These are phyloP conservation scores for Drosophila yakuba DNA, from an alignment of 1,140 invertebrate species.

Conservation along the genomic window DNA sequence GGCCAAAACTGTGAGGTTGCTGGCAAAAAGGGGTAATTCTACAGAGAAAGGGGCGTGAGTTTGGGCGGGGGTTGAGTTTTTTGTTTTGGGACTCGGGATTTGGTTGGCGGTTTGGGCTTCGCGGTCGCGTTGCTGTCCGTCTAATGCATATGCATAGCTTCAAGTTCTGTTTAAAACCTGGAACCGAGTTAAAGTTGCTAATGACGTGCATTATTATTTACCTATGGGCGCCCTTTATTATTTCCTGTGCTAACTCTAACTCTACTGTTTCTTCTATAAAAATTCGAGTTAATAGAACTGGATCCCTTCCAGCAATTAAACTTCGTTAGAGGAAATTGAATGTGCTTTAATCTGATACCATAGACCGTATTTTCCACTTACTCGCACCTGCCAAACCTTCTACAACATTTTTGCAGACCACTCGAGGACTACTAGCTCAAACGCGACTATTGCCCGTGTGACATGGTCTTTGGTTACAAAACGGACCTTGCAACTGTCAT, in stretches of 20 bases:
- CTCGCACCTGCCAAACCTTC: neutral
- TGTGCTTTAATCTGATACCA: neutral
- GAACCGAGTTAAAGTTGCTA: neutral
- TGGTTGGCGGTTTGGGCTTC: constrained; percentile 29
- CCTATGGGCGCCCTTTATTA: too few species aligned
- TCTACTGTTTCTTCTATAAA: too few species aligned
- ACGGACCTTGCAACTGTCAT: constrained; percentile 54
- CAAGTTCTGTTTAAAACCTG: constrained; percentile 16
- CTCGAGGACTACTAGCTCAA: constrained; percentile 20
- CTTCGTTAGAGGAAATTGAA: neutral
- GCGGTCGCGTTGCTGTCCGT: constrained; percentile 39
- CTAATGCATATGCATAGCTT: constrained; percentile 26
- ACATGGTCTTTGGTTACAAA: constrained; percentile 51
- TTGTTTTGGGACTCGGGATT: neutral
- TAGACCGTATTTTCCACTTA: neutral
- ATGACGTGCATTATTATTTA: too few species aligned
- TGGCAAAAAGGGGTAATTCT: constrained; percentile 22
- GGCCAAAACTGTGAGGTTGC: constrained; percentile 39
- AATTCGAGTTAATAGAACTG: neutral
- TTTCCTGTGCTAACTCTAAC: too few species aligned
- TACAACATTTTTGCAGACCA: constrained; percentile 14
- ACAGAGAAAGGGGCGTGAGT: constrained; percentile 3
- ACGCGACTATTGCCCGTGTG: constrained; percentile 13
- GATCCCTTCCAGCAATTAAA: neutral
- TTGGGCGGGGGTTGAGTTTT: neutral